A percentile compares a stretch with the other conserved stretches of the same genome.
Conservation (phyloP, 1,140 invertebrate genomes). For the Drosophila yakuba region DNA sequence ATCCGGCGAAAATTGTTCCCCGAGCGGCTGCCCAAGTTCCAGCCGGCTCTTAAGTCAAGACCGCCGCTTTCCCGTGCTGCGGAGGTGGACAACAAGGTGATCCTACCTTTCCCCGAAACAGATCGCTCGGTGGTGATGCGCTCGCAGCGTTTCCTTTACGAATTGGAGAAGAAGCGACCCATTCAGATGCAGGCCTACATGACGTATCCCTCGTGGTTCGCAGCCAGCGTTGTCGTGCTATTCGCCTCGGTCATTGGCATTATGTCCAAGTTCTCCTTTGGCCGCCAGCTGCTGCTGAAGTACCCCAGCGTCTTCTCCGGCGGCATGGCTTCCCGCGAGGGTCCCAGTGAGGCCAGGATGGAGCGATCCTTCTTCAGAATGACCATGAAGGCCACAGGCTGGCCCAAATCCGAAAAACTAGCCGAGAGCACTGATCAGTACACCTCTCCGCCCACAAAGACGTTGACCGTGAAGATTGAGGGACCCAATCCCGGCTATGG, state of each 20-base stretch:
- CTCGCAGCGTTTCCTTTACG: constrained; percentile 90
- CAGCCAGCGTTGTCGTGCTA: constrained; percentile 85
- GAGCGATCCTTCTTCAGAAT: constrained; percentile 88
- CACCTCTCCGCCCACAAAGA: constrained; percentile 88
- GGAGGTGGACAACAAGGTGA: constrained; percentile 86
- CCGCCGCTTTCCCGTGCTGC: constrained; percentile 87
- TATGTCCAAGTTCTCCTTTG: constrained; percentile 88
- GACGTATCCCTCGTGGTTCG: constrained; percentile 83
- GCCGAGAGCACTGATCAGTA: constrained; percentile 87
- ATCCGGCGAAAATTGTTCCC: constrained; percentile 89
- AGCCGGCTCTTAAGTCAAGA: constrained; percentile 87
- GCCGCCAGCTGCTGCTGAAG: constrained; percentile 88
- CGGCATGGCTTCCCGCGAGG: constrained; percentile 89
- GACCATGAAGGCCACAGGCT: constrained; percentile 91
- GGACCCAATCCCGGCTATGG: constrained; percentile 93
- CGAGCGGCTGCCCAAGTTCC: constrained; percentile 87
- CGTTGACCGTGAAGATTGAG: constrained; percentile 87
- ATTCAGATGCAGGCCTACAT: constrained; percentile 89
- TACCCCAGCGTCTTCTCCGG: constrained; percentile 91
- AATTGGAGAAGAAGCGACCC: constrained; percentile 89
- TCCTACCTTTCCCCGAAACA: constrained; percentile 91
- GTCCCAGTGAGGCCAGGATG: constrained; percentile 88
- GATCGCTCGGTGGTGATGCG: constrained; percentile 92
- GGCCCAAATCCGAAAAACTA: constrained; percentile 88
- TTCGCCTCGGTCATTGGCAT: constrained; percentile 88